phyloP scores from a whole-genome alignment of 2,888 invertebrate species.

The Habroteleia sp. region DNA sequence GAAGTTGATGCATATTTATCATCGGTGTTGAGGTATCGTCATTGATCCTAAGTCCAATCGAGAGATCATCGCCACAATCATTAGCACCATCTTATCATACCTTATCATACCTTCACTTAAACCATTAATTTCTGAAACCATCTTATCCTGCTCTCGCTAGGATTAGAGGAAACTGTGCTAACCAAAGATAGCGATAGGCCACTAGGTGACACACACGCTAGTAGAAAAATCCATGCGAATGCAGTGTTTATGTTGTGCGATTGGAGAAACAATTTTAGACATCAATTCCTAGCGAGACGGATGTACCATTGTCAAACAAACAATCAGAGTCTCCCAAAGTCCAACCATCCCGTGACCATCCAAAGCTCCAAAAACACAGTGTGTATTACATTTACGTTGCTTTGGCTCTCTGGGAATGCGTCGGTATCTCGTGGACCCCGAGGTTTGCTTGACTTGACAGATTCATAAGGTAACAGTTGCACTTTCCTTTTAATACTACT shows the following conservation, averaged over 20 bases:
- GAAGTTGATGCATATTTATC: slow-evolving; percentile 6
- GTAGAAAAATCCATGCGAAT: slow-evolving; percentile 60
- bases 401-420: slow-evolving; percentile 85
- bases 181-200: slow-evolving; percentile 53
- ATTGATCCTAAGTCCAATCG: slow-evolving; percentile 42
- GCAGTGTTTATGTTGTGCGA: slow-evolving; percentile 58
- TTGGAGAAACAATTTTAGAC: slow-evolving; percentile 42
- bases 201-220: slow-evolving; percentile 59
- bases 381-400: slow-evolving; percentile 81
- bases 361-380: slow-evolving; percentile 74
- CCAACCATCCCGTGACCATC: slow-evolving; percentile 43
- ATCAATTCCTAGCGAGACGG: slow-evolving; percentile 62
- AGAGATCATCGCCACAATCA: slow-evolving; percentile 8
- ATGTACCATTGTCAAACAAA: slow-evolving; percentile 45
- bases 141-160: slow-evolving; percentile 59
- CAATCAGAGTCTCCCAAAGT: slow-evolving; percentile 46
- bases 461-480: slow-evolving; percentile 85
- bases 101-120: slow-evolving; percentile 6
- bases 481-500: slow-evolving; percentile 82
- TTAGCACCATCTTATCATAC: slow-evolving; percentile 6
- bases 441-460: slow-evolving; percentile 82
- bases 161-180: slow-evolving; percentile 56
- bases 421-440: slow-evolving; percentile 82
- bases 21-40: slow-evolving; percentile 41
- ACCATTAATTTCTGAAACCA: slow-evolving; percentile 8